Base-by-base conservation (phyloP, 92 coral and sea anemone species). In the Zoanthus sociatus region DNA sequence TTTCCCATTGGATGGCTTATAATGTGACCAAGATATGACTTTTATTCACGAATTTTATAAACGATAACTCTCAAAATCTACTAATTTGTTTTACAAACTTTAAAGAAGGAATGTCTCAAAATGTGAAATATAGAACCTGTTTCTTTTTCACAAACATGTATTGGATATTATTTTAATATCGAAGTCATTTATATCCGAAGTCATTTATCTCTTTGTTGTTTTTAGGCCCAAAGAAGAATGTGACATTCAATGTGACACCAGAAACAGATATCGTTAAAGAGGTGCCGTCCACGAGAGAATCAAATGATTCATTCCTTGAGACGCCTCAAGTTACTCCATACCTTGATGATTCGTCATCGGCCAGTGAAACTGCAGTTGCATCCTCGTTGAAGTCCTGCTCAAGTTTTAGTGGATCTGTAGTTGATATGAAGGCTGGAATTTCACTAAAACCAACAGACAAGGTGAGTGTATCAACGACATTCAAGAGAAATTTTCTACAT, bases 361-460 rank as follows among this genome's bases (percentile, higher is more conserved):
- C 85, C 13, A 66, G 56, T 67, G 76, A 66, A 66, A 73, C 74
- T 21, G 37, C 53, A 44, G 73, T 73, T 45, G 61, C 60, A 45
- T 81, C 85, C 53, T 85, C 94, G 17, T 37, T 44, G n/a, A 86
- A 67, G 75, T 90, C 94, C 14, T 30, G 46, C 17, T 26, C 84
- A n/a, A 48, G 76, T 77, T 32, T 78, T 16, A 48, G 53, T 60
- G 79, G n/a, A 12, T 47, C 87, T 7, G 32, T 83, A 14, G 32
- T 63, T 42, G 72, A 82, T 17, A 21, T 77, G 45, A 90, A 79
- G 77, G 74, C 95, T 12, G 86, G 84, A 70, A 91, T 93, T 60
- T 88, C 93, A 18, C 72, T 95, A 70, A 88, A 92, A 11, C 99
- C 98, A 1, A 91, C 94, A 44, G 89, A 92, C 44, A 91, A 97